Conservation (phyloP, 2,113 vertebrate genomes). For the Salminus brasiliensis region DNA sequence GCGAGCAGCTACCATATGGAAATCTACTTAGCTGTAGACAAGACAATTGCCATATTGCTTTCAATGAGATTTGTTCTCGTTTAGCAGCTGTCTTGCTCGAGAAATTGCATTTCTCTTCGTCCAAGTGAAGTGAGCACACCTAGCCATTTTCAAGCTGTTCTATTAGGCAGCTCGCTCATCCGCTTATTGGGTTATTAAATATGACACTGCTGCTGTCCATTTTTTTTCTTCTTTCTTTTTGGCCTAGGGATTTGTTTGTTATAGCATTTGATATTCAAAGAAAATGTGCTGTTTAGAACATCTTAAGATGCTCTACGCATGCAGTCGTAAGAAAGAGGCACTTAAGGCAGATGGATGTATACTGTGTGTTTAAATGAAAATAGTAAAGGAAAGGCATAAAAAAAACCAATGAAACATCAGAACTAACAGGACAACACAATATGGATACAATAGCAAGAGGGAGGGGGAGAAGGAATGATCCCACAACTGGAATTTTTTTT, state of each 20-base stretch:
- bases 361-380: too few relatives aligned
- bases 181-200: slow-evolving; percentile 26
- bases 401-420: too few relatives aligned
- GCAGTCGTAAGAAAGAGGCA: too few relatives aligned
- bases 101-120: slow-evolving; percentile 21
- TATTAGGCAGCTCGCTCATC: slow-evolving; percentile 25
- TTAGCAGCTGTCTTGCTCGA: slow-evolving; percentile 19
- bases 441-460: too few relatives aligned
- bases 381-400: too few relatives aligned
- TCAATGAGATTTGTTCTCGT: slow-evolving; percentile 22
- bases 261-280: not conserved
- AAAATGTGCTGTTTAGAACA: not conserved
- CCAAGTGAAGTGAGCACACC: slow-evolving; percentile 11
- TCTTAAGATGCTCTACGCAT: not conserved
- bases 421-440: too few relatives aligned
- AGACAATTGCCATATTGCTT: not conserved
- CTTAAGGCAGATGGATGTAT: too few relatives aligned
- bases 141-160: not conserved
- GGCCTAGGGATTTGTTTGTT: slow-evolving; percentile 3
- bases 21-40: slow-evolving; percentile 12
- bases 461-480: too few relatives aligned
- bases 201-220: not conserved
- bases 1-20: slow-evolving; percentile 2
- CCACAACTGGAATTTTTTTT: too few relatives aligned
- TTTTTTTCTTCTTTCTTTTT: not conserved